Evolutionary conservation across 1,140 invertebrate species (phyloP), one percentile per base, ranked within the genome.

Genomic region (Micrasema minimum): DNA sequence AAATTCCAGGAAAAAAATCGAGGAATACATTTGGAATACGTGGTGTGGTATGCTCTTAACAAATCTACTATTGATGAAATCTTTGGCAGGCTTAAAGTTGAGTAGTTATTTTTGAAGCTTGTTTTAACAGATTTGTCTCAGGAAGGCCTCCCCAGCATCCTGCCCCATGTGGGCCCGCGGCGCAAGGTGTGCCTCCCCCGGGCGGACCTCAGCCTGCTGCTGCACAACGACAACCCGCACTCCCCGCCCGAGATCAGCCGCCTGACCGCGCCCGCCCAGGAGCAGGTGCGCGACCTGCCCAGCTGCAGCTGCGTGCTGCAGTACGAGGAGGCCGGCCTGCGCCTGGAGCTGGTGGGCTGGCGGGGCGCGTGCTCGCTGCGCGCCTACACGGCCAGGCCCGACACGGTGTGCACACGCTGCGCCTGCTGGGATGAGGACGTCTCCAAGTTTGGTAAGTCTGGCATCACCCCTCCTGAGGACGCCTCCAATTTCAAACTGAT

Each of bases 351-450:
- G 45, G 94, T 95, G 61, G 96, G 95, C 0, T 98, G 96, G 95
- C 88, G 91, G 76, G 96, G 96, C n/a, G 92, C 89, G 9, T 90
- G 89, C 69, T 95, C 94, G 5, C 80, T 96, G 22, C 86, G 95
- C 35, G 93, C 92, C 12, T 98, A 97, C 80, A 91, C 96, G 14
- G 89, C 93, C 20, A 85, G 90, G 59, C 87, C 90, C 72, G 95
- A 96, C 79, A 89, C 94, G 16, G 86, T 95, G 35, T 96, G 98
- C 83, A n/a, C n/a, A n/a, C 93, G 92, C 73, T 82, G 98, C 35
- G 82, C 95, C 11, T 81, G 98, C 57, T 86, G 95, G 73, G 94
- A 94, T 7, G 91, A 89, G 38, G 93, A 96, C 81, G 88, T 90
- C 46, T 91, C 91, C 31, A 93, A 92, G 83, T 93, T 89, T 81